Evolutionary conservation across 2,113 vertebrate genomes (phyloP).

Genomic region (Bubo blakistoni): DNA sequence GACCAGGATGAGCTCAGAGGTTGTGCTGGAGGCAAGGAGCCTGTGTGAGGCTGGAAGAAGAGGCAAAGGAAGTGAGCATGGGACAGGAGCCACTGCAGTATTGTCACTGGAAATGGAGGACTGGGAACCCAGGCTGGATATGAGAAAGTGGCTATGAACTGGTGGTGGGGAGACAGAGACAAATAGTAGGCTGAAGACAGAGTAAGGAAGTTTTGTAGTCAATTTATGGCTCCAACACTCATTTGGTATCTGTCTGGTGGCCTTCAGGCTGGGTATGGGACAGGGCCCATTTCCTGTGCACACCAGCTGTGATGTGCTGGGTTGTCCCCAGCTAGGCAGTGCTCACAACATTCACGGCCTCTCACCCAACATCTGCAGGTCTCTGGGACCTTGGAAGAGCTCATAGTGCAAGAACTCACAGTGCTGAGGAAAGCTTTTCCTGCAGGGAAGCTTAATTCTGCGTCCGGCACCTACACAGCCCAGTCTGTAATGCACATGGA

Average conservation of each 20-base stretch:
- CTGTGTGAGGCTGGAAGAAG: not conserved
- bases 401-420: not conserved
- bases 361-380: not conserved
- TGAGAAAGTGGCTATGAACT: not conserved
- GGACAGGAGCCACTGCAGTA: not conserved
- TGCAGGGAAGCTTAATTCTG: not conserved
- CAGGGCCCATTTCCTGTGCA: not conserved
- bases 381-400: not conserved
- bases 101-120: not conserved
- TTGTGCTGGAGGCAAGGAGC: not conserved
- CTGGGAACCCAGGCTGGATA: not conserved
- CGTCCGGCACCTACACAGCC: not conserved
- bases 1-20: not conserved
- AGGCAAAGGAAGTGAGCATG: rapidly evolving
- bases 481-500: rapidly evolving
- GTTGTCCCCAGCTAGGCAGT: not conserved
- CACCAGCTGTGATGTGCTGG: not conserved
- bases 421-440: not conserved
- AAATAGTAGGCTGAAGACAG: not conserved
- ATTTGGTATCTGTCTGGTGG: not conserved
- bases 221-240: not conserved
- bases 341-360: not conserved
- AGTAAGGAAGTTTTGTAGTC: not conserved
- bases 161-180: not conserved
- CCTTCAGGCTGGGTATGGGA: not conserved